phyloP scores from a whole-genome alignment of 2,888 invertebrate genomes.

The Philonicus albiceps region DNA sequence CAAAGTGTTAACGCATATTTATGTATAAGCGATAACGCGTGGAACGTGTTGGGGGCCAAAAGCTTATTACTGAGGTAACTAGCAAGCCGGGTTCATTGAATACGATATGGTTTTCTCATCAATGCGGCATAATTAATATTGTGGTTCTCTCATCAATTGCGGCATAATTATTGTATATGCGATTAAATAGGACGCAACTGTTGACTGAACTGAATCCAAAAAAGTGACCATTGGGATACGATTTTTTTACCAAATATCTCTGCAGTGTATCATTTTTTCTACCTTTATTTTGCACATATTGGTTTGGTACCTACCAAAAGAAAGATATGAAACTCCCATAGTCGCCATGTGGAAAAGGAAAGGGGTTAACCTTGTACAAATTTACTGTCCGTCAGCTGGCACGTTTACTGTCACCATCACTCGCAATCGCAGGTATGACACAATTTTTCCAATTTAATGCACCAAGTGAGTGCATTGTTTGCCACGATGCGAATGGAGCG shows the following conservation, averaged over 20 bases:
- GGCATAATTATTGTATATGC: not conserved
- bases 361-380: constrained; percentile 37
- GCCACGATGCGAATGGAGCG: not conserved
- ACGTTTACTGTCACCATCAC: constrained; percentile 17
- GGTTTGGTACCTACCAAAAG: not conserved
- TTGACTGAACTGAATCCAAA: not conserved
- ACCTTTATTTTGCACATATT: not conserved
- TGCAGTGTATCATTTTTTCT: not conserved
- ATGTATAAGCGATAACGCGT: not conserved
- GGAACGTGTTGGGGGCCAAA: not conserved
- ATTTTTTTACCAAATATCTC: not conserved
- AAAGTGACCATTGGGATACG: not conserved
- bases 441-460: constrained; percentile 31
- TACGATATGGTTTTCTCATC: not conserved
- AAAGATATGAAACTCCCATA: not conserved
- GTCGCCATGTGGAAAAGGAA: constrained; percentile 1
- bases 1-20: not conserved
- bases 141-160: not conserved
- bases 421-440: constrained; percentile 27
- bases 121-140: not conserved
- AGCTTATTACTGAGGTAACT: not conserved
- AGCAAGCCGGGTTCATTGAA: not conserved
- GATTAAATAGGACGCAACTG: not conserved
- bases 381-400: constrained; percentile 24
- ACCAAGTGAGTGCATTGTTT: constrained; percentile 15